These are phyloP conservation scores for Agrotis clavis DNA, from an alignment of 2,888 invertebrate species.

Conservation along the genomic window DNA sequence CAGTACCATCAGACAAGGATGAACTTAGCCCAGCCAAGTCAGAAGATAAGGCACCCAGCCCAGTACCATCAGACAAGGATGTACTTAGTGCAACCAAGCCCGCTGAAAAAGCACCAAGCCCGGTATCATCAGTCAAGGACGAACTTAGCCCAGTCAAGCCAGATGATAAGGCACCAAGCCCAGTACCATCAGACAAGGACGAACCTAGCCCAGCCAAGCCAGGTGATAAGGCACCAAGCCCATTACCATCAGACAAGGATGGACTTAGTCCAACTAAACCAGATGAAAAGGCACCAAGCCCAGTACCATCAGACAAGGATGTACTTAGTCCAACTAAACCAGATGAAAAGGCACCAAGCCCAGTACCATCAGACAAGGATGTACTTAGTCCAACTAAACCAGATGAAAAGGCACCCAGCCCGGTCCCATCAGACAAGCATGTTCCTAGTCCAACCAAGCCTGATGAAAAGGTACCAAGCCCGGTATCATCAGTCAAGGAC, in stretches of 20 bases:
- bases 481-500: rapidly evolving
- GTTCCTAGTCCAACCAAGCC: background rate
- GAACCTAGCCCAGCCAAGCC: background rate
- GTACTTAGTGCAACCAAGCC: background rate
- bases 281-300: background rate
- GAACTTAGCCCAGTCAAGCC: background rate
- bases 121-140: rapidly evolving
- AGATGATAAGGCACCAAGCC: background rate
- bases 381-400: background rate
- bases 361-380: rapidly evolving
- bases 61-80: background rate
- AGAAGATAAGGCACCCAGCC: background rate
- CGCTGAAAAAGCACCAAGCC: background rate
- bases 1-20: background rate
- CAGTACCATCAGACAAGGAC: background rate
- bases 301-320: rapidly evolving
- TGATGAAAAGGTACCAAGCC: background rate
- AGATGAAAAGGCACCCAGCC: background rate
- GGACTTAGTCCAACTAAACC: rapidly evolving
- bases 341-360: background rate
- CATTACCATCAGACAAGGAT: rapidly evolving
- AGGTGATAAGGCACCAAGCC: background rate
- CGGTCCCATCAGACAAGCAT: background rate
- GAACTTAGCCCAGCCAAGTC: background rate
- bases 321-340: background rate